These are phyloP conservation scores for Trichoplusia ni DNA, from an alignment of 1,140 invertebrate species.

Conservation along the genomic window DNA sequence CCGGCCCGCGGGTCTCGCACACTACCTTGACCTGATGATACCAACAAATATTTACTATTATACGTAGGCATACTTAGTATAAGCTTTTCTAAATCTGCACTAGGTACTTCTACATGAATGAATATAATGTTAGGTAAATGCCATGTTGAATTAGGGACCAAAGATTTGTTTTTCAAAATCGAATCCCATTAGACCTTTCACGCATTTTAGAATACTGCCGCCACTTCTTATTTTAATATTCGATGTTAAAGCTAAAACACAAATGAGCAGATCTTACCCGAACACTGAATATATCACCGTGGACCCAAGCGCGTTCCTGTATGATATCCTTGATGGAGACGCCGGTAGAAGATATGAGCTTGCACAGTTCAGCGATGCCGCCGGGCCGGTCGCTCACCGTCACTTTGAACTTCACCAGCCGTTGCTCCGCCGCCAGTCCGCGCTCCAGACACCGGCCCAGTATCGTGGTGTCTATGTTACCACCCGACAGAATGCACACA, in stretches of 20 bases:
- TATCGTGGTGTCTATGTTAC: slow-evolving; percentile 96
- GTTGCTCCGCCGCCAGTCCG: slow-evolving; percentile 92
- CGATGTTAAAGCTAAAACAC: too few species aligned
- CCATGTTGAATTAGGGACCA: too few species aligned
- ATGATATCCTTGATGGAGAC: slow-evolving; percentile 97
- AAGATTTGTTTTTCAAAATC: too few species aligned
- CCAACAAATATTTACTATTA: slow-evolving; percentile 39
- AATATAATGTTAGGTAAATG: too few species aligned
- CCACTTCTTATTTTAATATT: too few species aligned
- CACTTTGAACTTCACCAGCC: slow-evolving; percentile 91
- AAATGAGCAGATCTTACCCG: too few species aligned
- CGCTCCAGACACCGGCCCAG: slow-evolving; percentile 93
- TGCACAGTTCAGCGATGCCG: slow-evolving; percentile 93
- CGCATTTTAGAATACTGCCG: too few species aligned
- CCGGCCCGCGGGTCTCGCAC: slow-evolving; percentile 91
- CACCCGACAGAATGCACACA: slow-evolving; percentile 91
- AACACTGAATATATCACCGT: slow-evolving; percentile 92
- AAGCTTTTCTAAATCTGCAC: too few species aligned
- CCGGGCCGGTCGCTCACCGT: slow-evolving; percentile 92
- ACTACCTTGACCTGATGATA: slow-evolving; percentile 89
- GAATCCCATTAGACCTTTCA: too few species aligned
- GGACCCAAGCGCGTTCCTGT: slow-evolving; percentile 96
- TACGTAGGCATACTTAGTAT: too few species aligned
- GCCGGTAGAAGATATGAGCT: slow-evolving; percentile 87
- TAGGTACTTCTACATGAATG: too few species aligned